Conservation (phyloP, 2,113 vertebrate species). For the Osmerus eperlanus region DNA sequence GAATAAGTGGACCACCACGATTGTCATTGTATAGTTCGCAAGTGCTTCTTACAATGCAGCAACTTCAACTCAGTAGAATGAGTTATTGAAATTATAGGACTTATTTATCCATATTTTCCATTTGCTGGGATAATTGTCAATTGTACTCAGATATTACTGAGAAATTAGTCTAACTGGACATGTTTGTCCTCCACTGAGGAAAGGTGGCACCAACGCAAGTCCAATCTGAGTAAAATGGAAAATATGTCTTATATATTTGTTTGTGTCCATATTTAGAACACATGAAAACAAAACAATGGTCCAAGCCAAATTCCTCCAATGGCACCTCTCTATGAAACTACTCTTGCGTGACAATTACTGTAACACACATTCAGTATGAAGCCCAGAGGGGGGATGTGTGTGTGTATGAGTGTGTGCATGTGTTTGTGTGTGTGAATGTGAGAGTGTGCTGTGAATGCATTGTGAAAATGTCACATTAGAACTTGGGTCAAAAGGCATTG, state of each 20-base stretch:
- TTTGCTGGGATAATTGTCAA: too few relatives aligned
- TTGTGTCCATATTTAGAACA: not conserved
- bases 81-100: too few relatives aligned
- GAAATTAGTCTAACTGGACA: too few relatives aligned
- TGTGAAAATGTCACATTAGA: constrained; percentile 46
- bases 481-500: constrained; percentile 26
- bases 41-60: too few relatives aligned
- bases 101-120: too few relatives aligned
- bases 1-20: too few relatives aligned
- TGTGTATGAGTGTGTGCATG: constrained; percentile 4
- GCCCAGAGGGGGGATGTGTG: not conserved
- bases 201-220: too few relatives aligned
- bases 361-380: not conserved
- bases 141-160: too few relatives aligned
- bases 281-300: not conserved
- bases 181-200: too few relatives aligned
- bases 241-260: not conserved
- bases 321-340: not conserved
- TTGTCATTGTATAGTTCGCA: too few relatives aligned
- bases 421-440: not conserved
- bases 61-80: too few relatives aligned
- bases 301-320: not conserved
- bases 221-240: too few relatives aligned
- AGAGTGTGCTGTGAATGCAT: constrained; percentile 14
- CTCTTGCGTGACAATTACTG: not conserved